Base-by-base conservation (phyloP, 2,888 invertebrate species). In the Chelonus formosanus region DNA sequence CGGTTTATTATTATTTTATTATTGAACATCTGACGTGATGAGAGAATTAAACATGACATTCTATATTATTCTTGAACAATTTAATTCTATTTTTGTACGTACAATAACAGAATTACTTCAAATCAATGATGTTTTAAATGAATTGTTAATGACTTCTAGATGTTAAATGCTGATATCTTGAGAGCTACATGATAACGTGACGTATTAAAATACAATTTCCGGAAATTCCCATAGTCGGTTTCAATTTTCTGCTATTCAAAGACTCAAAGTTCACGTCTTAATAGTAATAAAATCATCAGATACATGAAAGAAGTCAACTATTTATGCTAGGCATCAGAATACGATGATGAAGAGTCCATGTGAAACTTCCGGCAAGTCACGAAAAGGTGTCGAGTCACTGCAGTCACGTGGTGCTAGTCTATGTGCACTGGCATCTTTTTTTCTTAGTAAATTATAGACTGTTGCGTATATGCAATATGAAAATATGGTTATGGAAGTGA, bases 181-280 rank as follows among this genome's bases (percentile, higher is more conserved):
- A 20, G 20, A 20, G 20, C 20, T 20, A 20, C 20, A 20, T 20
- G 20, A 20, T 20, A 20, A 20, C 20, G 2, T 20, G 20, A 20
- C 40, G 6, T 40, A 40, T 40, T 40, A 40, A 40, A 40, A 40
- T 3, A 40, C 3, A 40, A 70, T 67, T 70, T 70, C 69, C 69
- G 67, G 65, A 65, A 40, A 5, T 65, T 65, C 67, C 64, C 58
- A 40, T 5, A 40, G 40, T 40, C 40, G 6, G 6, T 40, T 40
- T 40, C 40, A 40, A 6, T 40, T 40, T 6, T 40, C 40, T 5
- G 40, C 5, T 40, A 5, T 40, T 40, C 40, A 40, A 40, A 40
- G 6, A 6, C 40, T 40, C 40, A 40, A 6, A 40, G 40, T 40
- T 40, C 40, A 40, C 6, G 40, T 40, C 40, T 4, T 6, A 40